Evolutionary conservation across 2,888 invertebrate genomes (phyloP), one percentile per base, ranked within the genome.

Genomic region (Pristionchus fissidentatus): DNA sequence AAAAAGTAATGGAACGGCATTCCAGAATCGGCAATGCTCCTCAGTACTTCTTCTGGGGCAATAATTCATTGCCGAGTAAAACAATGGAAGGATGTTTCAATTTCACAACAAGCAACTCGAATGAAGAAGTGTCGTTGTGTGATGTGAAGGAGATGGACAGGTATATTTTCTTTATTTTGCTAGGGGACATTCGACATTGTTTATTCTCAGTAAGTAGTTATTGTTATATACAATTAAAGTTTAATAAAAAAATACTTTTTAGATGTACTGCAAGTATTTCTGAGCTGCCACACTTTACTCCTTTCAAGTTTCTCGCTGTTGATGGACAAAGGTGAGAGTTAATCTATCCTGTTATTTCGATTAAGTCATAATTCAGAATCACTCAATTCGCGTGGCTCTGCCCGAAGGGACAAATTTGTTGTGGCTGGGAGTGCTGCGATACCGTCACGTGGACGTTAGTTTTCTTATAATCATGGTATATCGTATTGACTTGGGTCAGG

Each of bases 321-420:
- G 29, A 8, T 29, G 29, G 3, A 57, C 5, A 57, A 26, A 29
- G 29, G 57, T 52, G 52, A 52, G 57, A 1, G 29, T 57, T 19
- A n/a, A 3, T 57, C 57, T 7, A 10, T 57, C 29, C n/a, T 3
- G 57, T 8, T 26, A 26, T n/a, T 29, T 4, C 4, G 26, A 26
- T 26, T 10, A 1, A n/a, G 29, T n/a, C 3, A 57, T 57, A 13
- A 2, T 57, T 57, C 57, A 57, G 57, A 13, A n/a, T 57, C 3
- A 57, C 57, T 29, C 57, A 57, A 57, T 57, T 57, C 26, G 57
- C 57, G 3, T 57, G 57, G 57, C 57, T 57, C 57, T 57, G 57
- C 26, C n/a, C 57, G 2, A 26, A n/a, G 26, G 57, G 57, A 8
- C n/a, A n/a, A 7, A 29, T 29, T 3, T 57, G 57, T 10, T 57